Base-by-base conservation (phyloP, 2,888 invertebrate genomes). In the Eilema sororculum region DNA sequence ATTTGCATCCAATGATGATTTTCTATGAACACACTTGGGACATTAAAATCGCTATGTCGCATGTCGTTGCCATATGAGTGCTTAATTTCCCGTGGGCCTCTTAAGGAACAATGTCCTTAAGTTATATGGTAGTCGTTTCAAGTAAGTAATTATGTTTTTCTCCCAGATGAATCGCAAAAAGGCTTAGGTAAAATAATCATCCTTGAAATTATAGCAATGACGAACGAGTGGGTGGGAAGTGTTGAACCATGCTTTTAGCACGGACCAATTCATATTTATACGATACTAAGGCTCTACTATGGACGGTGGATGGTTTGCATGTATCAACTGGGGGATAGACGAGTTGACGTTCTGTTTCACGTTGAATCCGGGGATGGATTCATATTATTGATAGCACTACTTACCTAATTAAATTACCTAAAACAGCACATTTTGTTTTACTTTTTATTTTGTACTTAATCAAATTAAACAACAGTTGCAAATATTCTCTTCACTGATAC, bases 1-100 rank as follows among this genome's bases (percentile, higher is more conserved):
- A 33, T 20, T 20, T 28, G n/a, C 25, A 33, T n/a, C 59, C 30
- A 28, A 9, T 30, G 9, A 30, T 30, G 60, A n/a, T 60, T 30
- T 30, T 8, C 20, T 22, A 68, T 22, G 22, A 25, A 30, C 37
- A 28, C 63, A 30, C 58, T 68, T 24, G 30, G 33, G 60, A 65
- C 30, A 56, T 24, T 69, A 65, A 69, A 69, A 56, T 56, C 52
- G 63, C 56, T 33, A 68, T 63, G 56, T 57, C 37, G 62, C 56
- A 57, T 62, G 66, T 52, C 57, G 59, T 69, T 69, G 61, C 57
- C 56, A 61, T 65, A 68, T 65, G 57, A 57, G 61, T 61, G 61
- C 41, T 68, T 72, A 72, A 72, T 72, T 72, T 72, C 72, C 72
- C 72, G 10, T 30, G 72, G 68, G 72, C 46, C 61, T 68, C 65